phyloP scores from a whole-genome alignment of 2,113 vertebrate genomes.

The Ochotona princeps region DNA sequence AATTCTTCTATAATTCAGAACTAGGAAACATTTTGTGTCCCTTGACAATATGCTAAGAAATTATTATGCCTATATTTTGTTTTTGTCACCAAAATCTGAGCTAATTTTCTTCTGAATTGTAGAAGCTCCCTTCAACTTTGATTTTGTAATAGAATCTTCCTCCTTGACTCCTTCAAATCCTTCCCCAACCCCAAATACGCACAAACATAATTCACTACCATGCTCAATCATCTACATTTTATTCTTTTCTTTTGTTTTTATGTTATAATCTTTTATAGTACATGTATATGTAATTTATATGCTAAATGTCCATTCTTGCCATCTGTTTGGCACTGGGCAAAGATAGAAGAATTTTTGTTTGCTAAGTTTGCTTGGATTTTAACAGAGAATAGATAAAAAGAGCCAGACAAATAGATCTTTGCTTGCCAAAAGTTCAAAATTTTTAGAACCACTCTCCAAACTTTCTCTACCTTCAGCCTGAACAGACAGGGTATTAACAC shows the following conservation, averaged over 20 bases:
- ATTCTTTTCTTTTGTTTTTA: neutral
- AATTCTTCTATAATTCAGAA: slow-evolving; percentile 37
- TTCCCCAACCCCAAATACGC: too few species aligned
- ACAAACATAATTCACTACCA: neutral
- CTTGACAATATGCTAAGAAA: slow-evolving; percentile 22
- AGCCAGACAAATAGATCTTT: neutral
- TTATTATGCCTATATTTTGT: neutral
- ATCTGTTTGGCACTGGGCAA: neutral
- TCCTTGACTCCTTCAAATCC: neutral
- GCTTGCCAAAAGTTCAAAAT: neutral
- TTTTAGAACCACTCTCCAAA: neutral
- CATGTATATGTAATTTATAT: neutral
- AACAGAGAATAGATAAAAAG: neutral
- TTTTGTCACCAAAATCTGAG: slow-evolving; percentile 50
- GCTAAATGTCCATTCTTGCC: neutral
- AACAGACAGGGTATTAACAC: neutral
- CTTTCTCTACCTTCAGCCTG: neutral
- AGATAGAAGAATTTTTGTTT: neutral
- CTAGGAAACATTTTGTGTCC: slow-evolving; percentile 31
- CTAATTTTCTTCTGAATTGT: slow-evolving; percentile 51
- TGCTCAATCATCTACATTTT: neutral
- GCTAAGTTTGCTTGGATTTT: neutral
- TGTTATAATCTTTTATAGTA: neutral
- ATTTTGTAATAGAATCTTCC: neutral
- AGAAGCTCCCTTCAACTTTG: neutral